A percentile compares a stretch with the other conserved stretches of the same genome.
Evolutionary conservation across 2,113 vertebrate species (phyloP).

Genomic region (Sisor rabdophorus): DNA sequence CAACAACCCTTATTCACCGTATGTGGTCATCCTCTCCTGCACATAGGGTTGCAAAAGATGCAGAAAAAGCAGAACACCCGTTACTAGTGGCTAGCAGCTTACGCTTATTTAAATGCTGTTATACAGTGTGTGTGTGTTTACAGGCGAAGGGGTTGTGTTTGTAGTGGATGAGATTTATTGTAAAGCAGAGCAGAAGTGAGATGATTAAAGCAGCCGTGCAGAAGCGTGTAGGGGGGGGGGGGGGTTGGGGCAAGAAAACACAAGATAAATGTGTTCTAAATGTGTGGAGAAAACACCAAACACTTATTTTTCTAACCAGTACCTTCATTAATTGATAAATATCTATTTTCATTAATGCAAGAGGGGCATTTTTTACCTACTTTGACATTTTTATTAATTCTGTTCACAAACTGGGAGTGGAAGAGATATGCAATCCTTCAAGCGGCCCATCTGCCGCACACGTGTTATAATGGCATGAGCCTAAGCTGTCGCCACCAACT

Average conservation of each 20-base stretch:
- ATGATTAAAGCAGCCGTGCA: slow-evolving; percentile 12
- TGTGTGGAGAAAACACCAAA: slow-evolving; percentile 11
- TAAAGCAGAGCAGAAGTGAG: background rate
- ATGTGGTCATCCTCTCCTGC: background rate
- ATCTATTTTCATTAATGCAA: background rate
- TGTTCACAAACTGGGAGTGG: slow-evolving; percentile 17
- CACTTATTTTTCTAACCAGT: background rate
- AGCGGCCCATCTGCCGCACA: slow-evolving; percentile 17
- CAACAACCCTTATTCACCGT: background rate
- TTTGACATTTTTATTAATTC: slow-evolving; percentile 8
- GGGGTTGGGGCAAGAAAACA: slow-evolving; percentile 22
- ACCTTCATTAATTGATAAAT: background rate
- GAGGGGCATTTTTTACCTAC: background rate
- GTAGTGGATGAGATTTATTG: background rate
- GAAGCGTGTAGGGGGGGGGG: slow-evolving; percentile 2
- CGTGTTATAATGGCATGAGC: slow-evolving; percentile 16
- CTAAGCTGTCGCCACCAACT: slow-evolving; percentile 6
- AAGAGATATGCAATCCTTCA: slow-evolving; percentile 22
- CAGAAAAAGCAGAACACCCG: background rate
- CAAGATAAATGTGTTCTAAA: background rate
- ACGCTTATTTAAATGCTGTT: background rate
- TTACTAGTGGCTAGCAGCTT: background rate
- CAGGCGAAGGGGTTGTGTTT: slow-evolving; percentile 6
- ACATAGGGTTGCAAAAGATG: background rate
- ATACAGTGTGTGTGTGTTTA: background rate